These are phyloP conservation scores for Drosophila anomelani DNA, from an alignment of 2,888 invertebrate genomes.

Conservation along the genomic window DNA sequence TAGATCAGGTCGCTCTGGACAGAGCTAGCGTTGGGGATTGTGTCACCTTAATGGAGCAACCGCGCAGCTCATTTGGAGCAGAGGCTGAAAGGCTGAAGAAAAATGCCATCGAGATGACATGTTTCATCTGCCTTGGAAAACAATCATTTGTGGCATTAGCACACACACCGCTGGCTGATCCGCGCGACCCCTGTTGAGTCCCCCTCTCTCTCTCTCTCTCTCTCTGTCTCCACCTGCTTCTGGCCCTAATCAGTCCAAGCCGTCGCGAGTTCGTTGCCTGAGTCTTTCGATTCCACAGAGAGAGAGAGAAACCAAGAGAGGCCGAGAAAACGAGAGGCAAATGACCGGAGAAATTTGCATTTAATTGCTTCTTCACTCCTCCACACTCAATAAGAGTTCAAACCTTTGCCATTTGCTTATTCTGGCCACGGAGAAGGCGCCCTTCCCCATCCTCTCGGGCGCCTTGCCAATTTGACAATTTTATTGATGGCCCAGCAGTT, in stretches of 20 bases:
- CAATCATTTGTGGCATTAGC: constrained; percentile 45
- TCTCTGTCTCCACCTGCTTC: neutral
- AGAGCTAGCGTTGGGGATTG: constrained; percentile 32
- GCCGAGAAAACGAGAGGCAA: neutral
- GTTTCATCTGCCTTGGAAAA: constrained; percentile 42
- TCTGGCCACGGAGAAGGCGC: constrained; percentile 7
- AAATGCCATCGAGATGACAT: constrained; percentile 59
- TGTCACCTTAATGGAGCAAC: constrained; percentile 45
- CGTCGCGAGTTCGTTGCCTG: constrained; percentile 56
- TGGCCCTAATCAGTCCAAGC: constrained; percentile 44
- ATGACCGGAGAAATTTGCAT: constrained; percentile 41
- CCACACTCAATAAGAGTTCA: constrained; percentile 23
- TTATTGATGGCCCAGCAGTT: constrained; percentile 65
- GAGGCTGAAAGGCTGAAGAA: neutral
- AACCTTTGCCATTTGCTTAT: constrained; percentile 5
- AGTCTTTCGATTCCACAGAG: constrained; percentile 40
- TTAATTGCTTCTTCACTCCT: constrained; percentile 18
- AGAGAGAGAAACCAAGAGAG: neutral
- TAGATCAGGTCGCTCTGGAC: constrained; percentile 46
- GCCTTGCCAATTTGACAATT: constrained; percentile 74
- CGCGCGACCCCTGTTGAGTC: constrained; percentile 5
- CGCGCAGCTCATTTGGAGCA: constrained; percentile 40
- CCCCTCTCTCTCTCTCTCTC: neutral
- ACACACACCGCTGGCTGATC: constrained; percentile 25
- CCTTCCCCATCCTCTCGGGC: constrained; percentile 1